These are phyloP conservation scores for Cossypha heuglini DNA, from an alignment of 2,797 vertebrate genomes.

Conservation along the genomic window DNA sequence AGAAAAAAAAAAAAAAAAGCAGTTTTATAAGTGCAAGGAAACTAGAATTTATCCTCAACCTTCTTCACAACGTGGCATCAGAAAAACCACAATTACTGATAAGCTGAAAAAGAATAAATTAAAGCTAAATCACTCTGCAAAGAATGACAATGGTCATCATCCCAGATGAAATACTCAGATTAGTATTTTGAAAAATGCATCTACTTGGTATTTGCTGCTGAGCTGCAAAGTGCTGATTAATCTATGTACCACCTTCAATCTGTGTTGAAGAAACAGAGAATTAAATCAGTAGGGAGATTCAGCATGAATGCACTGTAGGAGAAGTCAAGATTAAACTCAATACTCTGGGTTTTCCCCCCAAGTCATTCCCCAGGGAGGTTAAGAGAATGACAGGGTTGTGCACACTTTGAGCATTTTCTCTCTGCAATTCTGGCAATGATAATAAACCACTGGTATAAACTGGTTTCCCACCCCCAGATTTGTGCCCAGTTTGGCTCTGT, in stretches of 20 bases:
- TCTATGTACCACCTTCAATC: not conserved
- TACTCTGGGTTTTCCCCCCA: not conserved
- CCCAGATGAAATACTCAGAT: not conserved
- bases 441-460: not conserved
- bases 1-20: not conserved
- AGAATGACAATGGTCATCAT: not conserved
- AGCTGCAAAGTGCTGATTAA: not conserved
- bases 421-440: not conserved
- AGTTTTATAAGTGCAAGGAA: not conserved
- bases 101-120: not conserved
- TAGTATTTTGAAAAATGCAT: not conserved
- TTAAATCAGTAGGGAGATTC: not conserved
- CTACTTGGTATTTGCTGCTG: not conserved
- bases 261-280: not conserved
- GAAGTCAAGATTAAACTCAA: not conserved
- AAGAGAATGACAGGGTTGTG: not conserved
- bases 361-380: not conserved
- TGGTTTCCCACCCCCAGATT: not conserved
- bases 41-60: not conserved
- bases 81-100: not conserved
- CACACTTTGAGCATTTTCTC: not conserved
- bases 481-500: not conserved
- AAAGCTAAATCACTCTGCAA: not conserved
- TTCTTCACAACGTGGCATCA: not conserved
- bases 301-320: not conserved